Base-by-base conservation (phyloP, 92 coral and sea anemone species). In the Parazoanthus swiftii region DNA sequence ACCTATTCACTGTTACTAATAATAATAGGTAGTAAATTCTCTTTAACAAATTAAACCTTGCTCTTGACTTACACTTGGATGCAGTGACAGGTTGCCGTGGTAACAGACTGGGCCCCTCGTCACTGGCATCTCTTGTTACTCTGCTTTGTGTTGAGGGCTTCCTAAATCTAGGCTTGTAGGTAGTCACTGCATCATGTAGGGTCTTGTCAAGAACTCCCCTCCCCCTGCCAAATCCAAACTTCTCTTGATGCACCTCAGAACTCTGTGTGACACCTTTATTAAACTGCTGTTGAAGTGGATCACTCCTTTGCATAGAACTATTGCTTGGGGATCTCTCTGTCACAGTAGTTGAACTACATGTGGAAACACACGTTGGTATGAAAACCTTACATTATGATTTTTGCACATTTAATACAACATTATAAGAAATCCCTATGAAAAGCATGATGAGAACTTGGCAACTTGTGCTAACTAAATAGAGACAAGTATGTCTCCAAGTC, bases 101-200 rank as follows among this genome's bases (percentile, higher is more conserved):
- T 10, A 97, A 83, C 81, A 97, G 83, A 23, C 94, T 93, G 23
- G 59, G 66, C 7, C 95, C 99, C 80, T 94, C 99, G 33, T 97
- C 99, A 74, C 99, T 97, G 11, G 92, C 95, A 90, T 96, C 99
- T 42, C 96, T 92, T 74, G 92, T 92, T 3, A 91, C 79, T 73
- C 85, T 90, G 76, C 86, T 71, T 9, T 86, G 78, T 51, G 86
- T 89, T 5, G 77, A 85, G 14, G 88, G 48, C 79, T 84, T 86
- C 56, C 85, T 92, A 15, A 85, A 76, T 38, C 89, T 85, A 37
- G 85, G 44, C 29, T 81, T 89, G 85, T 82, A 54, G 54, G 82
- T 80, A 26, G 89, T 81, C 29, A 90, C 90, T 73, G 95, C 93
- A 91, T 90, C 92, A 65, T 74, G 38, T 18, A 93, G 74, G 1